phyloP scores from a whole-genome alignment of 2,888 invertebrate genomes.

The Epicampocera succincta region DNA sequence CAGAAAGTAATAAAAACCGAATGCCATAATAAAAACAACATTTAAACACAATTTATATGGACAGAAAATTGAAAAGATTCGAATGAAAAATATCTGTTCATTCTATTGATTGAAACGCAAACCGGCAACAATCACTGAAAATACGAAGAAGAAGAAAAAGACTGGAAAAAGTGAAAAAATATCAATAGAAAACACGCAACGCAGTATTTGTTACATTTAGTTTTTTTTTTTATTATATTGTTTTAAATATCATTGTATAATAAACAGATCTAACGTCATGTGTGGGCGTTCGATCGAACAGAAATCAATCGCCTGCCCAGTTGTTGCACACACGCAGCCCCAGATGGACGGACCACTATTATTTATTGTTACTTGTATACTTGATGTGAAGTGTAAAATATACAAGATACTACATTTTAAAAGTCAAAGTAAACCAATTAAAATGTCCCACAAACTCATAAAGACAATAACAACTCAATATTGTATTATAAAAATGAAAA shows the following conservation, averaged over 20 bases:
- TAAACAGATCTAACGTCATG: conserved; percentile 50
- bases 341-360: not conserved
- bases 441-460: conserved; percentile 69
- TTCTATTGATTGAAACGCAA: conserved; percentile 7
- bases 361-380: conserved; percentile 12
- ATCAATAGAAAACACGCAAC: conserved; percentile 49
- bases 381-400: conserved; percentile 45
- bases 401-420: conserved; percentile 43
- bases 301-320: conserved; percentile 18
- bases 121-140: not conserved
- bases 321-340: conserved; percentile 24
- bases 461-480: conserved; percentile 71
- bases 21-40: conserved; percentile 44
- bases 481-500: conserved; percentile 29
- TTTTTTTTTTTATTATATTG: conserved; percentile 30
- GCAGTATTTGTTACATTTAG: conserved; percentile 49
- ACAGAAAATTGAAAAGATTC: conserved; percentile 30
- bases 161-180: not conserved
- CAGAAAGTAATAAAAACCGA: conserved; percentile 51
- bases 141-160: not conserved
- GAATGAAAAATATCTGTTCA: conserved; percentile 3
- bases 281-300: conserved; percentile 46
- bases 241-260: conserved; percentile 36
- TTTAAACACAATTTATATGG: conserved; percentile 48
- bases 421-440: conserved; percentile 72